Percentiles rank a stretch among this genome's conserved stretches.
Evolutionary conservation across 2,888 invertebrate species (phyloP).

Genomic region (Dolichopus griseipennis): DNA sequence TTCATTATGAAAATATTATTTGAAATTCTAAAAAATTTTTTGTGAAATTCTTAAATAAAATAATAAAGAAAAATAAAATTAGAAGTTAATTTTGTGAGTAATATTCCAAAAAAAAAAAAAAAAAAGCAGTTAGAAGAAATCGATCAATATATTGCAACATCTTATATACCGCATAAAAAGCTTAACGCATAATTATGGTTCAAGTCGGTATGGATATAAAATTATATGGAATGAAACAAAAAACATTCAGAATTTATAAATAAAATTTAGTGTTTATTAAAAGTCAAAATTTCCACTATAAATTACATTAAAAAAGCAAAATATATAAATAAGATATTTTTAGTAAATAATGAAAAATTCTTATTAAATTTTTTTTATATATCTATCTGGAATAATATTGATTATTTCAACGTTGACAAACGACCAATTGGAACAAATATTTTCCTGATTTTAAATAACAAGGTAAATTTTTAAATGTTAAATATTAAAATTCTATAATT

Average conservation of each 20-base stretch:
- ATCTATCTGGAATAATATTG: background rate
- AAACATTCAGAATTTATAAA: background rate
- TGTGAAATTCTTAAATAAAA: background rate
- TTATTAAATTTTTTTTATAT: background rate
- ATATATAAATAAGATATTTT: background rate
- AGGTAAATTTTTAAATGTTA: background rate
- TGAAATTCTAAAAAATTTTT: background rate
- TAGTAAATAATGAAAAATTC: background rate
- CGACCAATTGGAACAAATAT: background rate
- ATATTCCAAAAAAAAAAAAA: background rate
- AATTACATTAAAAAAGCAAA: background rate
- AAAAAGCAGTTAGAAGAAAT: background rate
- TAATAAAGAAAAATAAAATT: background rate
- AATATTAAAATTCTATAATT: background rate
- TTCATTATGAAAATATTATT: background rate
- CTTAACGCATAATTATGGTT: conserved; percentile 2
- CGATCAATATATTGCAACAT: conserved; percentile 6
- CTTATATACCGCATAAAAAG: conserved; percentile 6
- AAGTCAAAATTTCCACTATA: background rate
- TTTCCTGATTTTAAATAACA: background rate
- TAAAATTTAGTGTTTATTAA: background rate
- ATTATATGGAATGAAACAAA: background rate
- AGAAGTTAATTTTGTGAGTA: background rate
- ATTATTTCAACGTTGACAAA: background rate
- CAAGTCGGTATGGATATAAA: background rate